Percentiles rank a stretch among this genome's conserved stretches.
These are phyloP conservation scores for Falco peregrinus DNA, from an alignment of 2,797 vertebrate species.

Conservation along the genomic window DNA sequence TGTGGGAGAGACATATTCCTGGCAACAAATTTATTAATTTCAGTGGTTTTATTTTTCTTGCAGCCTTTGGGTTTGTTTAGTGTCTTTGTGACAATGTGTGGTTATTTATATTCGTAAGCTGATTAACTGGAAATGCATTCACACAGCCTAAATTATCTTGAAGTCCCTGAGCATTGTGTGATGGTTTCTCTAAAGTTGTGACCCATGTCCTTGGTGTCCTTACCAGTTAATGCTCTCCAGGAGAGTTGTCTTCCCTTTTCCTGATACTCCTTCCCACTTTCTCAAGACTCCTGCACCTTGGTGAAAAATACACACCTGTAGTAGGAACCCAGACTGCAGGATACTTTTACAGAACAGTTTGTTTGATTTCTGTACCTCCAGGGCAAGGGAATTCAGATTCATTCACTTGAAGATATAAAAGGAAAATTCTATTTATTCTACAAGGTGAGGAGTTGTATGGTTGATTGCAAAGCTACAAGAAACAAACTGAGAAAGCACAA, in stretches of 20 bases:
- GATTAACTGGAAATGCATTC: neutral
- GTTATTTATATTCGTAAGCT: neutral
- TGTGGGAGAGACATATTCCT: neutral
- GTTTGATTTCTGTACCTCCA: neutral
- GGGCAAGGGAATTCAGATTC: neutral
- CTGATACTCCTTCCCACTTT: neutral
- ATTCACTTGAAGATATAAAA: neutral
- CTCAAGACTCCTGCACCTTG: neutral
- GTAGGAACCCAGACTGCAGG: neutral
- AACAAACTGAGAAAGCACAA: neutral
- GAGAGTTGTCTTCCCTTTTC: neutral
- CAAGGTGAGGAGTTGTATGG: neutral
- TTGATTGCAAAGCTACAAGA: neutral
- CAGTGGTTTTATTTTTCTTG: neutral
- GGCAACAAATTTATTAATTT: neutral
- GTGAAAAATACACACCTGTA: rapidly evolving
- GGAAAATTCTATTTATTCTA: neutral
- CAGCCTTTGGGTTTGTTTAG: neutral
- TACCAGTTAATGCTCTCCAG: neutral
- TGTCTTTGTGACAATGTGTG: neutral
- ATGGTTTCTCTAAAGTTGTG: neutral
- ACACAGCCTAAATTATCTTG: neutral
- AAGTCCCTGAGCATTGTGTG: neutral
- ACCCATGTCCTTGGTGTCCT: neutral
- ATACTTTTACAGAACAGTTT: neutral